Conservation (phyloP, 2,888 invertebrate genomes). For the Ormyrus labotus region DNA sequence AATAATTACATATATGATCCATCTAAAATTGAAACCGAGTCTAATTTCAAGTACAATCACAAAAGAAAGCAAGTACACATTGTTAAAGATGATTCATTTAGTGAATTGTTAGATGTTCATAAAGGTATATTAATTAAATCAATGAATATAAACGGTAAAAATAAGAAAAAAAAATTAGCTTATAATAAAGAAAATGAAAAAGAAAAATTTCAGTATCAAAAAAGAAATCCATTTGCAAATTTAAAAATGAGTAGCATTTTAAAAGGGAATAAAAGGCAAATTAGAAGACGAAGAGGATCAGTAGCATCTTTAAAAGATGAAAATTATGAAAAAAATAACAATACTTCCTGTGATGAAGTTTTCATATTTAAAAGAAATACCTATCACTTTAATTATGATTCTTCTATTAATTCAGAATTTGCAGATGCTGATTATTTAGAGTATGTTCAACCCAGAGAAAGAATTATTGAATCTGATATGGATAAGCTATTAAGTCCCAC, state of each 20-base stretch:
- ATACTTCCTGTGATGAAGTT: constrained; percentile 3
- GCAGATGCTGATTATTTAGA: constrained; percentile 52
- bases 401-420: constrained; percentile 43
- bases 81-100: constrained; percentile 46
- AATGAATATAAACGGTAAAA: background rate
- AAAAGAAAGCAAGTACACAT: constrained; percentile 50
- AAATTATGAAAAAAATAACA: constrained; percentile 19
- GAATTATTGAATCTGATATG: constrained; percentile 54
- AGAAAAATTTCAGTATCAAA: constrained; percentile 27
- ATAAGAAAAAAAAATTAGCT: constrained; percentile 27
- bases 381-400: constrained; percentile 13
- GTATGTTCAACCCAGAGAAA: constrained; percentile 55
- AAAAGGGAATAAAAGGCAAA: constrained; percentile 39
- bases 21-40: constrained; percentile 8
- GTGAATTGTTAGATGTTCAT: constrained; percentile 31
- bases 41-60: background rate
- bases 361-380: background rate
- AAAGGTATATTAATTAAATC: constrained; percentile 3
- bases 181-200: constrained; percentile 43
- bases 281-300: constrained; percentile 11
- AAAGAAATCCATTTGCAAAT: constrained; percentile 53
- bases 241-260: constrained; percentile 52
- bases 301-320: constrained; percentile 4
- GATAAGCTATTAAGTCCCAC: constrained; percentile 54
- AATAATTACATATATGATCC: constrained; percentile 17